Evolutionary conservation across 2,113 vertebrate genomes (phyloP).

Genomic region (Panurus biarmicus): DNA sequence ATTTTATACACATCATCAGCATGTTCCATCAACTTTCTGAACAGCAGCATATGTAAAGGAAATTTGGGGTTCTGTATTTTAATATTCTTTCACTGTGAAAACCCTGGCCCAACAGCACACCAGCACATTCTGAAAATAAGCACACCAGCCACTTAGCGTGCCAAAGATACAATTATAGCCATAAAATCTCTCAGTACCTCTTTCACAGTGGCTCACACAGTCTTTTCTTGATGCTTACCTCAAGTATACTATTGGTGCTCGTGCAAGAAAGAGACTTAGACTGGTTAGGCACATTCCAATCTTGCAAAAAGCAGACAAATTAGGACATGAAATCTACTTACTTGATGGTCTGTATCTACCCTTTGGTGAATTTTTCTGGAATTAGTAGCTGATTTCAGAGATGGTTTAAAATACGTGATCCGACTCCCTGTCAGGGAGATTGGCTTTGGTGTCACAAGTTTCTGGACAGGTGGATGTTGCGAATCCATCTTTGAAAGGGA

Average conservation of each 20-base stretch:
- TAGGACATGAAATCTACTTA: slow-evolving; percentile 48
- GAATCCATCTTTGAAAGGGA: slow-evolving; percentile 78
- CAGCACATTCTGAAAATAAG: not conserved
- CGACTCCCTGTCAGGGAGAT: slow-evolving; percentile 73
- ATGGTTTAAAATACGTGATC: slow-evolving; percentile 86
- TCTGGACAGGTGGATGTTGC: slow-evolving; percentile 84
- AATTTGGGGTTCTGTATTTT: not conserved
- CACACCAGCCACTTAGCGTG: not conserved
- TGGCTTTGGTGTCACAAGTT: slow-evolving; percentile 79
- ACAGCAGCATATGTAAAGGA: not conserved
- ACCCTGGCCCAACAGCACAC: not conserved
- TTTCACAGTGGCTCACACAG: not conserved
- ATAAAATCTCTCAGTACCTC: not conserved
- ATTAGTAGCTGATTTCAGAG: slow-evolving; percentile 78
- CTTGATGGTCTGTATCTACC: slow-evolving; percentile 66
- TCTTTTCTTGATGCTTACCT: not conserved
- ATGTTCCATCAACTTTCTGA: not conserved
- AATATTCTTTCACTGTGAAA: not conserved
- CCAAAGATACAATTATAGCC: not conserved
- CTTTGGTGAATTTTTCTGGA: slow-evolving; percentile 71
- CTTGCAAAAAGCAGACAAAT: not conserved
- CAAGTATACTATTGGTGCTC: not conserved
- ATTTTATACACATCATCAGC: not conserved
- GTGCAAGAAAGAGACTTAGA: not conserved
- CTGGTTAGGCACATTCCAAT: not conserved